phyloP scores from a whole-genome alignment of 2,888 invertebrate species.

The Rhorus exstirpatorius region DNA sequence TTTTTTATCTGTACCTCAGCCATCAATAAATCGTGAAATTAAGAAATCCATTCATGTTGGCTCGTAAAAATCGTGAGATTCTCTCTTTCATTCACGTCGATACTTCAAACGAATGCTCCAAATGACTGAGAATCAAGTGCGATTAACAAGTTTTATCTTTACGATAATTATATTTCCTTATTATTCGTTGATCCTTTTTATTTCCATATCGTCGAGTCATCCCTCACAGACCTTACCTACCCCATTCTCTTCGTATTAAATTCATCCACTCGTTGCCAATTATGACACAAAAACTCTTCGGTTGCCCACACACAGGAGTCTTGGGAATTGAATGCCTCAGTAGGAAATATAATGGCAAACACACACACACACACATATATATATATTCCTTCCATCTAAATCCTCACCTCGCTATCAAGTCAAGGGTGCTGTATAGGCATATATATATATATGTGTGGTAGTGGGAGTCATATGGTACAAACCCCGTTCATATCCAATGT shows the following conservation, averaged over 20 bases:
- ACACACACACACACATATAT: neutral
- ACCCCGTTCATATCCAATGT: slow-evolving; percentile 40
- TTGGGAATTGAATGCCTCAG: slow-evolving; percentile 57
- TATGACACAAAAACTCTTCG: slow-evolving; percentile 46
- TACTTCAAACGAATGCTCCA: neutral
- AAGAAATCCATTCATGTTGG: too few species aligned
- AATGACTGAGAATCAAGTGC: neutral
- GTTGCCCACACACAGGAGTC: slow-evolving; percentile 37
- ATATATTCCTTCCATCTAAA: slow-evolving; percentile 1
- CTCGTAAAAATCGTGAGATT: too few species aligned
- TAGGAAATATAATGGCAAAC: slow-evolving; percentile 43
- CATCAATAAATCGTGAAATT: too few species aligned
- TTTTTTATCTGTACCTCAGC: too few species aligned
- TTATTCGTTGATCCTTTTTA: slow-evolving; percentile 17
- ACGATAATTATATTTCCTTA: slow-evolving; percentile 13
- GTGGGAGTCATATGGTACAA: slow-evolving; percentile 29
- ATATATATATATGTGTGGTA: neutral
- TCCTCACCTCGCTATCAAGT: slow-evolving; percentile 5
- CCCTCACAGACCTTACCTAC: neutral
- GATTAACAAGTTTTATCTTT: slow-evolving; percentile 5
- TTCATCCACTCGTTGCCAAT: slow-evolving; percentile 60
- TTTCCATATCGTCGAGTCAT: neutral
- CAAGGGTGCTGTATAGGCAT: neutral
- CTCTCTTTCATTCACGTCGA: neutral
- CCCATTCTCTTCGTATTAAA: slow-evolving; percentile 49